A percentile compares a stretch with the other conserved stretches of the same genome.
phyloP scores from a whole-genome alignment of 2,797 vertebrate genomes.

The Triplophysa bombifrons region DNA sequence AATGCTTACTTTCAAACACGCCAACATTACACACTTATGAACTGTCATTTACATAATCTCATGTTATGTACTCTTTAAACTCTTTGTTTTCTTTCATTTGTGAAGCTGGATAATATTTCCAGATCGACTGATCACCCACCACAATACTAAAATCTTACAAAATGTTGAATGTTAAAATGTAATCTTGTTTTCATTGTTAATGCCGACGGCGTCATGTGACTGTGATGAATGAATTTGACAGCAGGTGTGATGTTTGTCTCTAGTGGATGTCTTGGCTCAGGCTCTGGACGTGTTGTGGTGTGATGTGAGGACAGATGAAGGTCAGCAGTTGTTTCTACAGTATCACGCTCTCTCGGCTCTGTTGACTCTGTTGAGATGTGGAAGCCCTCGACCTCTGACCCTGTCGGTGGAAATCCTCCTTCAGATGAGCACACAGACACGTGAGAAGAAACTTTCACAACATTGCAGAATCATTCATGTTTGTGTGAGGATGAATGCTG shows the following conservation, averaged over 20 bases:
- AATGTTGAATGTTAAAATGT: no score
- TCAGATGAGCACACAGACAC: constrained; percentile 83
- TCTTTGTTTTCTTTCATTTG: no score
- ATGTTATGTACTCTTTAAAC: no score
- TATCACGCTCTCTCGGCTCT: constrained; percentile 78
- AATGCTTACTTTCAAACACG: no score
- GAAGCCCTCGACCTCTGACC: constrained; percentile 75
- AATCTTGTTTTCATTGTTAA: no score
- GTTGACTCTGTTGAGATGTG: constrained; percentile 75
- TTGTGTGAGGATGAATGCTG: neutral
- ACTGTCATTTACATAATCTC: no score
- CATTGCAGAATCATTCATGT: neutral
- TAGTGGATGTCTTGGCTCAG: constrained; percentile 86
- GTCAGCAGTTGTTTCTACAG: constrained; percentile 83
- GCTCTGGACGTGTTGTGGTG: constrained; percentile 77
- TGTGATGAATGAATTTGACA: neutral
- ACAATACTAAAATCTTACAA: no score
- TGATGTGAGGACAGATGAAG: constrained; percentile 83
- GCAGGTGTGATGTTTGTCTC: neutral
- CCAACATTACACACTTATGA: no score
- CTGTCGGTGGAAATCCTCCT: constrained; percentile 82
- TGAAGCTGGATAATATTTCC: no score
- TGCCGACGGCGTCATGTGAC: no score
- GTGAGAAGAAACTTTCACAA: constrained; percentile 71
- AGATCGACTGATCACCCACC: no score